Evolutionary conservation across 2,888 invertebrate genomes (phyloP).

Genomic region (Thelaira solivaga): DNA sequence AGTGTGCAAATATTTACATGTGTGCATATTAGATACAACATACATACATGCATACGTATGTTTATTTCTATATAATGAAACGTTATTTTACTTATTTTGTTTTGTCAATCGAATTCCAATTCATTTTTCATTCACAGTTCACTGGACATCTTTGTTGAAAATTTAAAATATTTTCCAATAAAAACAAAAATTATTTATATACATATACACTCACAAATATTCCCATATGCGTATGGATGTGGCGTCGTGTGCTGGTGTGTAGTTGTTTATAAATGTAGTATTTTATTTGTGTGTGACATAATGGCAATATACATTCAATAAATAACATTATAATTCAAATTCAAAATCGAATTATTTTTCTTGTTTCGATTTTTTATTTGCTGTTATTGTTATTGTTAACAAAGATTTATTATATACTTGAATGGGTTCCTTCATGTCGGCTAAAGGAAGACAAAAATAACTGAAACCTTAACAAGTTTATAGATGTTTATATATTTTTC

Average conservation of each 20-base stretch:
- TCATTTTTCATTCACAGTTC: slow-evolving; percentile 76
- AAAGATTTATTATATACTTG: slow-evolving; percentile 50
- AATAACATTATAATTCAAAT: slow-evolving; percentile 59
- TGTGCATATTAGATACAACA: neutral
- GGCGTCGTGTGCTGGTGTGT: neutral
- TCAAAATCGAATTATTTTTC: slow-evolving; percentile 32
- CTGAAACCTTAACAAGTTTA: slow-evolving; percentile 23
- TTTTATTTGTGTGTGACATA: slow-evolving; percentile 56
- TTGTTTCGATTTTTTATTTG: slow-evolving; percentile 5
- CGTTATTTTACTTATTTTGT: slow-evolving; percentile 65
- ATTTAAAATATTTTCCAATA: slow-evolving; percentile 65
- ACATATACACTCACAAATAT: neutral
- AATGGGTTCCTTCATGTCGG: slow-evolving; percentile 42
- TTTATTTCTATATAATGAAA: slow-evolving; percentile 37
- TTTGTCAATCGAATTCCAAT: slow-evolving; percentile 75
- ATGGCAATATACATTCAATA: slow-evolving; percentile 58
- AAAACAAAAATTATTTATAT: slow-evolving; percentile 56
- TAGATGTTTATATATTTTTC: slow-evolving; percentile 40
- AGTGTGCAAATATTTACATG: neutral
- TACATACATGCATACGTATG: neutral
- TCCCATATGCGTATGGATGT: neutral
- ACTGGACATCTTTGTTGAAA: slow-evolving; percentile 67
- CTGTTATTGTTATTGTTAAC: slow-evolving; percentile 36
- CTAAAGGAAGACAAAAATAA: slow-evolving; percentile 1
- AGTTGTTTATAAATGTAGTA: slow-evolving; percentile 41